A percentile compares a stretch with the other conserved stretches of the same genome.
Evolutionary conservation across 2,888 invertebrate genomes (phyloP).

Genomic region (Drosophila hamatofila): DNA sequence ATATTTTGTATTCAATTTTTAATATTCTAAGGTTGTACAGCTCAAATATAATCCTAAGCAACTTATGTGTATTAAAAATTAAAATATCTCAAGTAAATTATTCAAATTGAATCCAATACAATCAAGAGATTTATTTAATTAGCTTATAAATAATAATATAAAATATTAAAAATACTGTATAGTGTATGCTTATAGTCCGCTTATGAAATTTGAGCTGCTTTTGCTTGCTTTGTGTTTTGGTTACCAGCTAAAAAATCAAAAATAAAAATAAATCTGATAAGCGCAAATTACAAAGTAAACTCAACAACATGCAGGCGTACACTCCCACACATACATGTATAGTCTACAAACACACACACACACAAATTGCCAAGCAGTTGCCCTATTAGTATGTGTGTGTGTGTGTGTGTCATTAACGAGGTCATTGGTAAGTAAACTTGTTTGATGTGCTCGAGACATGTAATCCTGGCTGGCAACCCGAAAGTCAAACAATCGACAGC

Average conservation of each 20-base stretch:
- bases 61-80: not conserved
- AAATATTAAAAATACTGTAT: not conserved
- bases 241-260: slow-evolving; percentile 72
- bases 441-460: slow-evolving; percentile 81
- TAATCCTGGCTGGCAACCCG: slow-evolving; percentile 57
- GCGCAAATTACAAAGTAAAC: slow-evolving; percentile 79
- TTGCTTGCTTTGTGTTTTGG: slow-evolving; percentile 33
- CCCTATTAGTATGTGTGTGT: slow-evolving; percentile 22
- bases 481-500: slow-evolving; percentile 66
- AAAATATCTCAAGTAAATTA: not conserved
- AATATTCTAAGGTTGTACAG: too few relatives aligned
- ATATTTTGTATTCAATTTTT: too few relatives aligned
- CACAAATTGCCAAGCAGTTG: slow-evolving; percentile 31
- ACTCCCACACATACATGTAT: slow-evolving; percentile 15
- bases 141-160: not conserved
- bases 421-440: slow-evolving; percentile 81
- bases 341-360: slow-evolving; percentile 15
- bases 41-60: too few relatives aligned
- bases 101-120: not conserved
- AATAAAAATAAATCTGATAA: slow-evolving; percentile 80
- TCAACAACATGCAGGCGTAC: slow-evolving; percentile 54
- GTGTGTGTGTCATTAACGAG: slow-evolving; percentile 76
- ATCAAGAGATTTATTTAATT: not conserved
- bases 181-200: slow-evolving; percentile 23
- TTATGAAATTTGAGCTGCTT: not conserved